Base-by-base conservation (phyloP, 1,140 invertebrate species). In the Leucophenga varia region DNA sequence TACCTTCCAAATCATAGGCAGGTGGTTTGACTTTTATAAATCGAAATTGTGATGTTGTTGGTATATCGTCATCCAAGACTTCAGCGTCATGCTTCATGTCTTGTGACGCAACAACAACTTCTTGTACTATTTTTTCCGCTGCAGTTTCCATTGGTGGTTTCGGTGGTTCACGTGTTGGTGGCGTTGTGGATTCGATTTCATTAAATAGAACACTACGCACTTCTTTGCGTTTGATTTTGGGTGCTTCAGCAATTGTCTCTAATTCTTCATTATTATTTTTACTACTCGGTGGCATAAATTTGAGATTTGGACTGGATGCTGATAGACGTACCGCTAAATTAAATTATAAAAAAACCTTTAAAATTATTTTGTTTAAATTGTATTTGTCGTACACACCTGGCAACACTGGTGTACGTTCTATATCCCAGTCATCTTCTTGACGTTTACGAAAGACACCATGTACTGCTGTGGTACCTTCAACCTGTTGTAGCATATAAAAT, bases 401-500 rank as follows among this genome's bases (percentile, higher is more conserved):
- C 21, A 49, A 41, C 31, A 47, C 39, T 37, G 64, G 49, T 47
- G 64, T 61, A 44, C 57, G 47, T 54, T 46, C 47, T 42, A 67
- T 64, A 47, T 70, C 57, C 17, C 64, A 58, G 53, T 74, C 71
- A 41, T 73, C 64, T 30, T 55, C 64, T 47, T 64, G 54, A 39
- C 64, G 64, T 25, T 60, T 55, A 34, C 71, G 59, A 55, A 74
- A 74, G 20, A 74, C 59, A 14, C 71, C 71, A 47, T 73, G 69
- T 9, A 70, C 55, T 42, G 59, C 64, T 38, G 31, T 63, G 47
- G 63, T 63, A 51, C 63, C 63, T 22, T 67, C 67, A 50, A 67
- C 59, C 63, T 67, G 59, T 34, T n/a, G 12, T 25, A 10, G 22
- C 22, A 25, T 6, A 25, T 6, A 25, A 25, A 25, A 25, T 25